Percentiles rank a stretch among this genome's conserved stretches.
Conservation (phyloP, 2,113 vertebrate species). For the Nothoprocta perdicaria region DNA sequence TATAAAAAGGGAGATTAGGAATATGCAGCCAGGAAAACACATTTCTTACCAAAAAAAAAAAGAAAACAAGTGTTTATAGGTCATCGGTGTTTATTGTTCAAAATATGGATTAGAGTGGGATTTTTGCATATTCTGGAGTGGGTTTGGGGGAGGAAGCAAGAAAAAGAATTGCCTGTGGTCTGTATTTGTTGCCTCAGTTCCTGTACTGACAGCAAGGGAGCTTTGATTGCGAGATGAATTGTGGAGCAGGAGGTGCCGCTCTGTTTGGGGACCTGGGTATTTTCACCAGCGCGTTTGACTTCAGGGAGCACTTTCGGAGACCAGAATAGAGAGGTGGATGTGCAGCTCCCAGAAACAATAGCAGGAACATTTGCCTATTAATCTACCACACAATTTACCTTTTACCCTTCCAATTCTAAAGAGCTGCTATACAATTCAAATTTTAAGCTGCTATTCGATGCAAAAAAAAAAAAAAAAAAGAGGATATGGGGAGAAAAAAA, state of each 20-base stretch:
- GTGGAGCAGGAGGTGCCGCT: background rate
- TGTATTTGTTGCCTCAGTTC: conserved; percentile 51
- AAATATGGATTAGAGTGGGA: conserved; percentile 23
- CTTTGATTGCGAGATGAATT: conserved; percentile 69
- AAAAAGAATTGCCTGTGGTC: conserved; percentile 21
- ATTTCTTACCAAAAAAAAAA: background rate
- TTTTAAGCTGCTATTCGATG: background rate
- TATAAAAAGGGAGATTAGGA: background rate
- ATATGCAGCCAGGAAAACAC: conserved; percentile 33
- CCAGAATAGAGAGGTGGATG: conserved; percentile 38
- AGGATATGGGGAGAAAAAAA: conserved; percentile 36
- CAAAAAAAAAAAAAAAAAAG: background rate
- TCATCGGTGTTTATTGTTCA: conserved; percentile 30
- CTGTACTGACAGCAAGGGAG: conserved; percentile 57
- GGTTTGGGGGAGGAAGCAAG: background rate
- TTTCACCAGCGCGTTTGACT: conserved; percentile 8
- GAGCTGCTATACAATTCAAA: conserved; percentile 24
- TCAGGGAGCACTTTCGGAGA: conserved; percentile 25
- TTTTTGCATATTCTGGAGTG: conserved; percentile 22
- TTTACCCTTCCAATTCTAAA: conserved; percentile 65
- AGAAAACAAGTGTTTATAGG: background rate
- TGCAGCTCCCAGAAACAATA: conserved; percentile 54
- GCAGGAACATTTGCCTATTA: conserved; percentile 68
- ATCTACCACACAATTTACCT: conserved; percentile 67
- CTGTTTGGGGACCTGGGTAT: conserved; percentile 3